A percentile compares a stretch with the other conserved stretches of the same genome.
Evolutionary conservation across 2,797 vertebrate species (phyloP).

Genomic region (Sebastes minor): DNA sequence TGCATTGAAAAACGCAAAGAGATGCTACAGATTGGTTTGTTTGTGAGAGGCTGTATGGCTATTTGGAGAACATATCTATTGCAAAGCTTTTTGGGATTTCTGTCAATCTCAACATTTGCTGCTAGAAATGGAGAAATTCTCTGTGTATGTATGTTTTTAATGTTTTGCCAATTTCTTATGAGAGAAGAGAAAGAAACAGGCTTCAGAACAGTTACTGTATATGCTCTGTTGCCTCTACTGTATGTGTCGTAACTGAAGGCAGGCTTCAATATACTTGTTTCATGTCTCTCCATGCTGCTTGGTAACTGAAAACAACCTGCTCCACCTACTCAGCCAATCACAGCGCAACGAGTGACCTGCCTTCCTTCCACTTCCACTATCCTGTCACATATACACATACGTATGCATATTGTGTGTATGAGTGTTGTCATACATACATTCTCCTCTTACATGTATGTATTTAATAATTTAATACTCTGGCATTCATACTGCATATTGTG

Average conservation of each 20-base stretch:
- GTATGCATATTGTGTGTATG: background rate
- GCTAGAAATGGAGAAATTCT: background rate
- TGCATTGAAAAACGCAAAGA: background rate
- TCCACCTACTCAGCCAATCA: background rate
- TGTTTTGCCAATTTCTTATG: background rate
- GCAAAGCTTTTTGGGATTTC: background rate
- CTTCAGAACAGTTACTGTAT: background rate
- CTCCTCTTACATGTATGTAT: background rate
- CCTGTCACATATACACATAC: background rate
- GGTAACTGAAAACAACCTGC: background rate
- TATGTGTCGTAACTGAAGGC: background rate
- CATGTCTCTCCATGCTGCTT: background rate
- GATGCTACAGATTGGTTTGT: background rate
- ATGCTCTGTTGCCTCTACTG: background rate
- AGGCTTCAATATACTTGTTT: background rate
- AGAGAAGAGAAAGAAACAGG: background rate
- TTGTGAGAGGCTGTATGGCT: background rate
- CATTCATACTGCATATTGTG: too few relatives aligned
- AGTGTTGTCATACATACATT: background rate
- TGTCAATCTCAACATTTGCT: background rate
- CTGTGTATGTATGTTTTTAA: background rate
- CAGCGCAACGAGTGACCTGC: background rate
- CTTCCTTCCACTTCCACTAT: background rate
- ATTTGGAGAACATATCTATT: background rate
- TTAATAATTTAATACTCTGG: background rate